Conservation (phyloP, 2,888 invertebrate species). For the Chrysolina haemoptera region DNA sequence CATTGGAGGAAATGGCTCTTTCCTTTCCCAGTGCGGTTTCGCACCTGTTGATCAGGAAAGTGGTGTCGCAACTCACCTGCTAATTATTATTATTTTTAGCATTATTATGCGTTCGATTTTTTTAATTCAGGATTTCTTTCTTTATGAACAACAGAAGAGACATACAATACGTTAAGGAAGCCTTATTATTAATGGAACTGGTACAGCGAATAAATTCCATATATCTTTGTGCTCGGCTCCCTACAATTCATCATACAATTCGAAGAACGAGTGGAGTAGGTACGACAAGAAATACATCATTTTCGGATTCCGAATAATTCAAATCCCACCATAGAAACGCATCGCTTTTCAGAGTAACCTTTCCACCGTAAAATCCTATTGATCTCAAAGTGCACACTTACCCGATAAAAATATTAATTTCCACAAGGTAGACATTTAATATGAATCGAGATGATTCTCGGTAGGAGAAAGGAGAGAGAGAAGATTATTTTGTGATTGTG, state of each 20-base stretch:
- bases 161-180: background rate
- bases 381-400: slow-evolving; percentile 41
- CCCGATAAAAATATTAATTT: slow-evolving; percentile 42
- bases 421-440: slow-evolving; percentile 39
- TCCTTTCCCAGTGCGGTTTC: too few species aligned
- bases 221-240: slow-evolving; percentile 1
- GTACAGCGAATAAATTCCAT: slow-evolving; percentile 1
- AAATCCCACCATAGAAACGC: slow-evolving; percentile 2
- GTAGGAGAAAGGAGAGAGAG: slow-evolving; percentile 38
- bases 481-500: slow-evolving; percentile 66
- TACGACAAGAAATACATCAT: slow-evolving; percentile 1
- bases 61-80: too few species aligned
- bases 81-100: too few species aligned
- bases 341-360: slow-evolving; percentile 26
- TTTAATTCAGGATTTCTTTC: too few species aligned
- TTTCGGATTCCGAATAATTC: slow-evolving; percentile 9
- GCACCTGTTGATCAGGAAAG: too few species aligned
- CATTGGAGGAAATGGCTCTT: too few species aligned
- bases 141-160: background rate
- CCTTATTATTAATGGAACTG: background rate
- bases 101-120: too few species aligned
- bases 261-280: background rate
- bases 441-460: slow-evolving; percentile 32
- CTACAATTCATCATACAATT: slow-evolving; percentile 7
- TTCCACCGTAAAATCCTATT: slow-evolving; percentile 33